Base-by-base conservation (phyloP, 2,113 vertebrate genomes). In the Paradisaea rubra region DNA sequence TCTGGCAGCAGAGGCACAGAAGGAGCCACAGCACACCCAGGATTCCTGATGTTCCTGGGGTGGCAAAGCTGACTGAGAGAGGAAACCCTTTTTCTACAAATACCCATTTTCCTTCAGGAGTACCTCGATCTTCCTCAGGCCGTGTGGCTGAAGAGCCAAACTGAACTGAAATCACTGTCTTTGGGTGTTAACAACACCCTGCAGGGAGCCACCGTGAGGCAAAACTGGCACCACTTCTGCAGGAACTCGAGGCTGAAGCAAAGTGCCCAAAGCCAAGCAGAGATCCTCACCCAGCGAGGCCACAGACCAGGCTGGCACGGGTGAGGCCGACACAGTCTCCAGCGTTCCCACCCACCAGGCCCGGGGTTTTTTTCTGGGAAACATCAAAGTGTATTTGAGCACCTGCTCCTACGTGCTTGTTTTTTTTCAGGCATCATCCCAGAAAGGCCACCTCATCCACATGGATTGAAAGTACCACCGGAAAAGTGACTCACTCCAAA, bases 41-140 rank as follows among this genome's bases (percentile, higher is more conserved):
- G 25, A 24, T 3, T 19, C 37, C 24, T 0, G 0, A 2, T 1
- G 12, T 1, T 10, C 28, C 49, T 6, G 42, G 41, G 33, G 3
- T 10, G 42, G 45, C 24, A 57, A 10, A 10, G n/a, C 10, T 10
- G 49, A 8, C 18, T 6, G 25, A 35, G 56, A 53, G 22, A 47
- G 9, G 47, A 87, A 49, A 66, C 23, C 4, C 47, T 17, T 31
- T 28, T 23, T 5, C 28, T 20, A 53, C 35, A 64, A 31, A 2
- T 5, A 14, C 27, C 23, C 28, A 14, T 24, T n/a, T 72, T 33
- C 9, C 31, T 42, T 60, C 45, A 23, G 37, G 21, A 68, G 7
- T 1, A 19, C 21, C 47, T 16, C 3, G 41, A 2, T 30, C 37
- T 44, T 27, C 4, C 21, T 22, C 59, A 56, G 71, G 11, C 18